Percentiles rank a stretch among this genome's conserved stretches.
phyloP scores from a whole-genome alignment of 2,113 vertebrate genomes.

The Daphoenositta chrysoptera region DNA sequence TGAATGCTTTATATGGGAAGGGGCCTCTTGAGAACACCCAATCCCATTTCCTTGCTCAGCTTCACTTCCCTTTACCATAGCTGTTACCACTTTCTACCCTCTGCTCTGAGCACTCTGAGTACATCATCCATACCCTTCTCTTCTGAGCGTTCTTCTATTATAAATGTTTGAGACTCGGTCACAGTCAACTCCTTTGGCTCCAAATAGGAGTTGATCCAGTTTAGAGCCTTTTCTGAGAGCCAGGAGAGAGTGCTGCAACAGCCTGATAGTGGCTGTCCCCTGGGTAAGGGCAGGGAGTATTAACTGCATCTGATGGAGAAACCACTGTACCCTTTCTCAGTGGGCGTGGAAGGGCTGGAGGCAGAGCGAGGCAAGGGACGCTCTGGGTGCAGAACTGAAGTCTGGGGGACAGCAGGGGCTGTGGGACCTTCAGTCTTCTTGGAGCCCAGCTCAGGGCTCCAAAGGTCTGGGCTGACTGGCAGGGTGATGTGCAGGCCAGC shows the following conservation, averaged over 20 bases:
- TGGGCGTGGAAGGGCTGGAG: not conserved
- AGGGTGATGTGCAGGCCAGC: not conserved
- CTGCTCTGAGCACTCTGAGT: not conserved
- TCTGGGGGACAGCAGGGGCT: not conserved
- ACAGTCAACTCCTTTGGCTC: not conserved
- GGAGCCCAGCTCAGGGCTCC: not conserved
- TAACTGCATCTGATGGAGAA: fast-evolving
- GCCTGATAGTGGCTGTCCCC: not conserved
- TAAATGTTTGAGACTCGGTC: not conserved
- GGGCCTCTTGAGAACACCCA: not conserved
- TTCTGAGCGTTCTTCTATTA: not conserved
- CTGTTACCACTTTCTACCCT: not conserved
- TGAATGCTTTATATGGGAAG: not conserved
- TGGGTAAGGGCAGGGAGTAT: not conserved
- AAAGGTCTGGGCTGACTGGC: not conserved
- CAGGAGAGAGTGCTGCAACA: not conserved
- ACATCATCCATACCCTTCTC: not conserved
- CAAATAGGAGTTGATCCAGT: not conserved
- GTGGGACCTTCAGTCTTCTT: not conserved
- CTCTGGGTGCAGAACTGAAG: not conserved
- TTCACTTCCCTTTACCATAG: not conserved
- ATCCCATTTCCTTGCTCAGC: not conserved
- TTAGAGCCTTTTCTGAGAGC: not conserved
- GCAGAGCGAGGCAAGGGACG: fast-evolving
- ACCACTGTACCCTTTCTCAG: not conserved